Conservation (phyloP, 2,797 vertebrate genomes). For the Anguilla pacifica region DNA sequence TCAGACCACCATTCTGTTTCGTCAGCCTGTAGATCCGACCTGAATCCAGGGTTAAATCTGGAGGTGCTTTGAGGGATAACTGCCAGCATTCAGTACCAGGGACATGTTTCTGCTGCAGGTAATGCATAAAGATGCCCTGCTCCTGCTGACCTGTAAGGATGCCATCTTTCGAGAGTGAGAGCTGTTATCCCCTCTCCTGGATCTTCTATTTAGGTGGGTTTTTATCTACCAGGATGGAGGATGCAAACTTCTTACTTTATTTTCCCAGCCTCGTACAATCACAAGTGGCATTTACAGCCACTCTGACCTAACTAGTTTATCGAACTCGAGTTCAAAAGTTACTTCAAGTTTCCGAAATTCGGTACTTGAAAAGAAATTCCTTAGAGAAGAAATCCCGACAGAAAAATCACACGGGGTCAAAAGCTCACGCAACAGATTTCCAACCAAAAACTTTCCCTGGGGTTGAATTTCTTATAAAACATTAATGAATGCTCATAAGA, state of each 20-base stretch:
- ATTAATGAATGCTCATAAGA: neutral
- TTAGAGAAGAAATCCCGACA: neutral
- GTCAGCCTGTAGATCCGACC: neutral
- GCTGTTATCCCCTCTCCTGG: neutral
- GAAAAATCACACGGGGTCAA: neutral
- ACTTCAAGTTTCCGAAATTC: neutral
- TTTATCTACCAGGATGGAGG: neutral
- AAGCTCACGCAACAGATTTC: neutral
- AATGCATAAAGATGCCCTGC: neutral
- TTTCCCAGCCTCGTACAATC: neutral
- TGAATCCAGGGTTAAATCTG: neutral
- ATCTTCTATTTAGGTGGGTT: neutral
- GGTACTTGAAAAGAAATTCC: neutral
- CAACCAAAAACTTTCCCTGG: neutral
- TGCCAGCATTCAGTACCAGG: neutral
- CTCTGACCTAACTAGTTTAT: neutral
- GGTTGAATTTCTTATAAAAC: neutral
- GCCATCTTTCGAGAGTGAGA: neutral
- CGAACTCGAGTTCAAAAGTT: neutral
- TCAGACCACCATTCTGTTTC: neutral
- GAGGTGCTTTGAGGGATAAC: neutral
- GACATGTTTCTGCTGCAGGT: neutral
- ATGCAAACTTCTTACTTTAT: neutral
- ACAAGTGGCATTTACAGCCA: neutral
- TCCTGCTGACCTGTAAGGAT: neutral